Evolutionary conservation across 2,888 invertebrate genomes (phyloP).

Genomic region (Philereme transversata): DNA sequence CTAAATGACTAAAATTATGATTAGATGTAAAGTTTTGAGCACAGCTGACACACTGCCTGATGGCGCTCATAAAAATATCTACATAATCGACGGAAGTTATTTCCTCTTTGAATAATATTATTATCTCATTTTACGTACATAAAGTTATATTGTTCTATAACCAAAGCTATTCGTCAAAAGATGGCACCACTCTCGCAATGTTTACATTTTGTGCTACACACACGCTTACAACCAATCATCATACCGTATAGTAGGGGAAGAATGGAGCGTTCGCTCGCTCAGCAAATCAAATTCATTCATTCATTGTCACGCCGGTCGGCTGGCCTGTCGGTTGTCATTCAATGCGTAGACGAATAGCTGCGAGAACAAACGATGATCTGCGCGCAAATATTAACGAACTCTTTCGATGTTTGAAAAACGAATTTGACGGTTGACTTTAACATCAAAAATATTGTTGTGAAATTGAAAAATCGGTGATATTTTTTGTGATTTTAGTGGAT

Average conservation of each 20-base stretch:
- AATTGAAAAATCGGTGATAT: slow-evolving; percentile 42
- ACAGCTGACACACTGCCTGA: too few species aligned
- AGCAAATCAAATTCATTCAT: slow-evolving; percentile 64
- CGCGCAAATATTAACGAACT: slow-evolving; percentile 73
- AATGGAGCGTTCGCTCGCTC: slow-evolving; percentile 30
- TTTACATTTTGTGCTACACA: slow-evolving; percentile 34
- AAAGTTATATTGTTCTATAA: not conserved
- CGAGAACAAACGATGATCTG: slow-evolving; percentile 44
- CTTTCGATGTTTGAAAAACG: slow-evolving; percentile 70
- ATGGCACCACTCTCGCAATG: slow-evolving; percentile 32
- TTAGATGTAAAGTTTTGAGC: too few species aligned
- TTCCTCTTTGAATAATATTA: too few species aligned
- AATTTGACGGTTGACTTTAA: slow-evolving; percentile 59
- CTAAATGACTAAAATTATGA: too few species aligned
- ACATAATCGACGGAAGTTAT: too few species aligned
- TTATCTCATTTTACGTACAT: not conserved
- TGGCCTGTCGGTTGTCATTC: slow-evolving; percentile 48
- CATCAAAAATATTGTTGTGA: slow-evolving; percentile 35
- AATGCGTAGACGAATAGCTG: slow-evolving; percentile 20
- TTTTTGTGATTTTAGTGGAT: slow-evolving; percentile 47
- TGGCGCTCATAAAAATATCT: too few species aligned
- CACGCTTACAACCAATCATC: slow-evolving; percentile 32
- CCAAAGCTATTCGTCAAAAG: slow-evolving; percentile 28
- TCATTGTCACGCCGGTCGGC: slow-evolving; percentile 65
- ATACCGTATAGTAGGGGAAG: slow-evolving; percentile 42